Evolutionary conservation across 2,113 vertebrate genomes (phyloP), one percentile per base, ranked within the genome.

Genomic region (Tachysurus vachellii): DNA sequence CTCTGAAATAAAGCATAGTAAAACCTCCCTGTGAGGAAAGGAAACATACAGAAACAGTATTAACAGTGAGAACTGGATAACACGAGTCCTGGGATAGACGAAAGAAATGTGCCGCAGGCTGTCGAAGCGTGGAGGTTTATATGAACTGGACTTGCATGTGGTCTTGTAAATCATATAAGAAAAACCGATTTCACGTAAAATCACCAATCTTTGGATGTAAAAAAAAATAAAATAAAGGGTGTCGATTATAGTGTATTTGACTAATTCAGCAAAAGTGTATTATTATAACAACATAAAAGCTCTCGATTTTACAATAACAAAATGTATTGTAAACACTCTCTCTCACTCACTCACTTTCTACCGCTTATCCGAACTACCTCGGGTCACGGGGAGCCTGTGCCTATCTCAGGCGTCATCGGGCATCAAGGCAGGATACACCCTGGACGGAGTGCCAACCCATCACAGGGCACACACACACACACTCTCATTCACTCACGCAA

Each of bases 1-100:
- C 70, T 57, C 70, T 79, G 53, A 83, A 79, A 88, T 82, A 85
- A 87, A 83, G 85, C 5, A 11, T 54, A 80, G 75, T 81, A 83
- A 87, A 83, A 77, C 56, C 36, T 28, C 85, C 31, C 42, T 47
- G 56, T 28, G 85, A 68, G 88, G 61, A 50, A 84, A 86, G 83
- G 77, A 31, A 83, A 85, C 64, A 17, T 50, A 85, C 56, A 31
- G 50, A 54, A 82, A 79, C 23, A 81, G 36, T 23, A 81, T 1
- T 26, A 61, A 84, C 61, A 84, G 53, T 59, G 68, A 66, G 86
- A 71, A 61, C 64, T 31, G 79, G 71, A 28, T 36, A 28, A 70
- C 61, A 26, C 23, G n/a, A 71, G 66, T 14, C 13, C n/a, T 21
- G 12, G 66, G 59, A 71, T 23, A 81, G 57, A 84, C 23, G 42